A percentile compares a stretch with the other conserved stretches of the same genome.
phyloP scores from a whole-genome alignment of 2,888 invertebrate genomes.

The Drosophila hamatofila region DNA sequence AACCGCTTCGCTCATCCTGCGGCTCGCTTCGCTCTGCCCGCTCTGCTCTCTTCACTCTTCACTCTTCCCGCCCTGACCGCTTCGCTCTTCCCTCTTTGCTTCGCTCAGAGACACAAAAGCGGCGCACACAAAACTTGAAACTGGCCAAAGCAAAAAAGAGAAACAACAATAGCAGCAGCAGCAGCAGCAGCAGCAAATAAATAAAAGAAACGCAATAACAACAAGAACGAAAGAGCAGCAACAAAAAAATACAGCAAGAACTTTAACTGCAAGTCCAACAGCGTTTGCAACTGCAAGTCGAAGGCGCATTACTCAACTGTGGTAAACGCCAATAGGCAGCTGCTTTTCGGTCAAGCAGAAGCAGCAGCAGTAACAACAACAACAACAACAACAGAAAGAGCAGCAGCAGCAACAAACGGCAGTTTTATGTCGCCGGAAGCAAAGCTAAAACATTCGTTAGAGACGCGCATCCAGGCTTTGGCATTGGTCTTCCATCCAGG shows the following conservation, averaged over 20 bases:
- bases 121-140: conserved; percentile 50
- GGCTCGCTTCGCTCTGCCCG: conserved; percentile 14
- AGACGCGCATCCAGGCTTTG: conserved; percentile 56
- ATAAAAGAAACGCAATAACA: conserved; percentile 53
- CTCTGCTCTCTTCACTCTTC: conserved; percentile 43
- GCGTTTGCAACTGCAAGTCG: conserved; percentile 34
- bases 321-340: conserved; percentile 79
- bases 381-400: conserved; percentile 23
- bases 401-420: conserved; percentile 61
- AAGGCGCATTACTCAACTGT: conserved; percentile 73
- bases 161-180: conserved; percentile 13
- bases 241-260: conserved; percentile 19
- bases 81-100: conserved; percentile 18
- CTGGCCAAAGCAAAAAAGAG: conserved; percentile 45
- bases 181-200: conserved; percentile 40
- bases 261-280: conserved; percentile 31
- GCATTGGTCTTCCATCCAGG: conserved; percentile 37
- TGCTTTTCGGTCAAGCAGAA: conserved; percentile 62
- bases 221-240: conserved; percentile 31
- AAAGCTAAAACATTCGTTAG: conserved; percentile 72
- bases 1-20: conserved; percentile 38
- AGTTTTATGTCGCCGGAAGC: conserved; percentile 80
- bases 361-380: conserved; percentile 18
- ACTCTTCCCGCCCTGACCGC: conserved; percentile 25
- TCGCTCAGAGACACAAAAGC: conserved; percentile 28